Evolutionary conservation across 2,113 vertebrate species (phyloP).

Genomic region (Dicentrarchus labrax): DNA sequence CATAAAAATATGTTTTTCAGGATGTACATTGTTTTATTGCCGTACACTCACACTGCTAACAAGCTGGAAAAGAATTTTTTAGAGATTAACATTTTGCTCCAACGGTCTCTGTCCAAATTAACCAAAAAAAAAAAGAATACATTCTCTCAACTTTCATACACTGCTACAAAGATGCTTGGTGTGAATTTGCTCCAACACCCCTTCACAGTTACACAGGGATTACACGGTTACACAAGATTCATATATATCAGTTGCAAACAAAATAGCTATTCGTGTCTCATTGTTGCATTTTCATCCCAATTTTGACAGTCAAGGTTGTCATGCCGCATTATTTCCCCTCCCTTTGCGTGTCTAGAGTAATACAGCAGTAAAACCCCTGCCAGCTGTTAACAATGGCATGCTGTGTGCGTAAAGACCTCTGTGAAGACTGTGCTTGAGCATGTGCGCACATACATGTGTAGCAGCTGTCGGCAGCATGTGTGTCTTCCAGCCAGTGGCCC

Average conservation of each 20-base stretch:
- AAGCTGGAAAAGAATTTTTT: not conserved
- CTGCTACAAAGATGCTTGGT: not conserved
- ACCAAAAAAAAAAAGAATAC: not conserved
- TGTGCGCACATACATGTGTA: constrained; percentile 49
- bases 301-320: constrained; percentile 65
- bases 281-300: constrained; percentile 57
- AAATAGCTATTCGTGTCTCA: constrained; percentile 52
- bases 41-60: not conserved
- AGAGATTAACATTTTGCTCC: not conserved
- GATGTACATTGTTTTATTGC: not conserved
- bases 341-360: constrained; percentile 67
- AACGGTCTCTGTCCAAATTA: not conserved
- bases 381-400: constrained; percentile 80
- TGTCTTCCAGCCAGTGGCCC: constrained; percentile 40
- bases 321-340: constrained; percentile 51
- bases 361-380: constrained; percentile 71
- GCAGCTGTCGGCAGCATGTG: constrained; percentile 68
- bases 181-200: not conserved
- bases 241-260: constrained; percentile 29
- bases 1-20: not conserved
- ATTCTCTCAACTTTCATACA: not conserved
- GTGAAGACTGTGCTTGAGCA: constrained; percentile 34
- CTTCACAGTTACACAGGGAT: constrained; percentile 16
- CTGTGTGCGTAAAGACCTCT: constrained; percentile 67
- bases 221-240: constrained; percentile 33